Conservation (phyloP, 2,888 invertebrate species). For the Scaptomyza cyrtandrae region DNA sequence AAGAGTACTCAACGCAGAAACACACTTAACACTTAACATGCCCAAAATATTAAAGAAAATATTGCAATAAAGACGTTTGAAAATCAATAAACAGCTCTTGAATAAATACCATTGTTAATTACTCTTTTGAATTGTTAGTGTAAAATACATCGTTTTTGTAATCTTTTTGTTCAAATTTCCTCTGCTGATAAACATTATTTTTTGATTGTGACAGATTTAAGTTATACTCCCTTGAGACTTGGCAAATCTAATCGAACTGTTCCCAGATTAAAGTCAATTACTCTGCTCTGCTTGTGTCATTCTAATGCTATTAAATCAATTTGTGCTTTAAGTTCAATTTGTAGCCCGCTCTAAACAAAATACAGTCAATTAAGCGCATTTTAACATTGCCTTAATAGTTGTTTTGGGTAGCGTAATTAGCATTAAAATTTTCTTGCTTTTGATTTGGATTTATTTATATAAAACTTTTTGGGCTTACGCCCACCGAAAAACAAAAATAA, state of each 20-base stretch:
- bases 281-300: slow-evolving; percentile 38
- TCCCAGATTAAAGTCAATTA: too few relatives aligned
- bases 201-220: too few relatives aligned
- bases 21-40: too few relatives aligned
- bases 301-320: slow-evolving; percentile 42
- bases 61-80: not conserved
- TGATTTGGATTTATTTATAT: slow-evolving; percentile 50
- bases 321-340: slow-evolving; percentile 35
- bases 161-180: too few relatives aligned
- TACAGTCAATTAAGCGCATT: slow-evolving; percentile 1
- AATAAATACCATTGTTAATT: not conserved
- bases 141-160: too few relatives aligned
- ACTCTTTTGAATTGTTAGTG: too few relatives aligned
- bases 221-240: too few relatives aligned
- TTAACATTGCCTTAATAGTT: slow-evolving; percentile 17
- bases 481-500: slow-evolving; percentile 3
- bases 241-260: too few relatives aligned
- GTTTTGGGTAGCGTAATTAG: slow-evolving; percentile 54
- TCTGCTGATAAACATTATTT: too few relatives aligned
- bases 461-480: slow-evolving; percentile 42
- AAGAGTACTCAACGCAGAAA: not conserved
- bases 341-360: slow-evolving; percentile 12
- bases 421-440: slow-evolving; percentile 53
- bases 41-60: not conserved
- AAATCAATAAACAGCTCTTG: not conserved